Evolutionary conservation across 2,797 vertebrate species (phyloP).

Genomic region (Squalus acanthias): DNA sequence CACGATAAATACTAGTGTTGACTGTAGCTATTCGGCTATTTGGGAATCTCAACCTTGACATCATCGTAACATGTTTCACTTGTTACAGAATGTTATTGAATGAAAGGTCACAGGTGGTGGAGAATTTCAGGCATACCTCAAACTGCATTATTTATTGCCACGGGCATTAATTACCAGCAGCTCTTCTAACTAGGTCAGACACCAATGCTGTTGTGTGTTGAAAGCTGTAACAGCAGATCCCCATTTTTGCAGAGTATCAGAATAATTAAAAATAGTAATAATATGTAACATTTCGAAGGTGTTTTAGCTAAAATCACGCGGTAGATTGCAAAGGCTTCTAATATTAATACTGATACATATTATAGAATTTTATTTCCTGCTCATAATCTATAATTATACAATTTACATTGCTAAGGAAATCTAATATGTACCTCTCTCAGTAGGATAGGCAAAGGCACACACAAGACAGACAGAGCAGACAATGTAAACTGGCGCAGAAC

Average conservation of each 20-base stretch:
- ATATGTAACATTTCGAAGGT: not conserved
- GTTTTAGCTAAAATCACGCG: not conserved
- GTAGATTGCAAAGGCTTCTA: not conserved
- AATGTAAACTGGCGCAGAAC: not conserved
- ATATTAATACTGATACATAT: not conserved
- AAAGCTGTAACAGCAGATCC: not conserved
- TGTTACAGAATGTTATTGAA: not conserved
- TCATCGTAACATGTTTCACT: not conserved
- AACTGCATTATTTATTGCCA: conserved; percentile 22
- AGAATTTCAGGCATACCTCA: not conserved
- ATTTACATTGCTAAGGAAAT: not conserved
- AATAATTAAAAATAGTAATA: not conserved
- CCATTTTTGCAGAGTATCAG: not conserved
- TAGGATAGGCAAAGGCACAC: too few species aligned
- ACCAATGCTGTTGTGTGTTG: not conserved
- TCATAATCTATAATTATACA: not conserved
- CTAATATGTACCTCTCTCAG: not conserved
- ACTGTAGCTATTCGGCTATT: not conserved
- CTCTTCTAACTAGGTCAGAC: not conserved
- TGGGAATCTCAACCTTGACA: not conserved
- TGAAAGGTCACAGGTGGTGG: not conserved
- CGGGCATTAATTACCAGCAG: not conserved
- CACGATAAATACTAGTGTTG: not conserved
- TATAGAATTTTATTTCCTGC: not conserved
- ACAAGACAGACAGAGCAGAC: not conserved